These are phyloP conservation scores for Nomada hirtipes DNA, from an alignment of 2,888 invertebrate genomes.

Conservation along the genomic window DNA sequence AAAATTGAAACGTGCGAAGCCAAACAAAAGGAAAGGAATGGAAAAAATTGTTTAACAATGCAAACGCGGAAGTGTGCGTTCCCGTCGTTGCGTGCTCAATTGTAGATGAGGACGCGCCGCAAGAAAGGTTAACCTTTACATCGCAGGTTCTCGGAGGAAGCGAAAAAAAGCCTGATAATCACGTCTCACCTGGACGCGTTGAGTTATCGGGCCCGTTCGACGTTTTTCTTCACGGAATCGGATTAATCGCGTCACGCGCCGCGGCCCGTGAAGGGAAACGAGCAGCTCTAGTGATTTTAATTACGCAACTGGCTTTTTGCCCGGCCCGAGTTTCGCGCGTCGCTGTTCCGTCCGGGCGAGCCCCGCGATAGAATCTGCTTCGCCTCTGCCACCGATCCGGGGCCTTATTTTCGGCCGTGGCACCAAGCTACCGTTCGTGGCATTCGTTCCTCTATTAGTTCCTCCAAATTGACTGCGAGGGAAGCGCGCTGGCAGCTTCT, in stretches of 20 bases:
- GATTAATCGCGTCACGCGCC: conserved; percentile 57
- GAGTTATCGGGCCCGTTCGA: conserved; percentile 48
- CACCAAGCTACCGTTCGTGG: not conserved
- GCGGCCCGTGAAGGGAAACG: conserved; percentile 54
- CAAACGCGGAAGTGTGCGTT: too few species aligned
- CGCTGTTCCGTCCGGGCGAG: conserved; percentile 6
- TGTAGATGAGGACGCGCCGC: not conserved
- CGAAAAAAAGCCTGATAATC: conserved; percentile 46
- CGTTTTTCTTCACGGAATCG: conserved; percentile 48
- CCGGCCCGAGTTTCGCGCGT: conserved; percentile 29
- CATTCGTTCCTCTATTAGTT: too few species aligned
- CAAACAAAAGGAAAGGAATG: too few species aligned
- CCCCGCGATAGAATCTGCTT: conserved; percentile 9
- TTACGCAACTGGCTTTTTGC: conserved; percentile 37
- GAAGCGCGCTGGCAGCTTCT: too few species aligned
- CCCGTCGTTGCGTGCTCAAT: not conserved
- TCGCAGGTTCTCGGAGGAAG: conserved; percentile 11
- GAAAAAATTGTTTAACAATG: too few species aligned
- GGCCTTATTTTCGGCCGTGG: not conserved
- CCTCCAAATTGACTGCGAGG: too few species aligned
- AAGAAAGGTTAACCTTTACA: not conserved
- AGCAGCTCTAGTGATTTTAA: conserved; percentile 48
- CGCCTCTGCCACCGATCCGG: not conserved
- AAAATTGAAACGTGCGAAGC: too few species aligned
- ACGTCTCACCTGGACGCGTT: conserved; percentile 45